phyloP scores from a whole-genome alignment of 1,140 invertebrate genomes.

The Pseudomyrmex concolor region DNA sequence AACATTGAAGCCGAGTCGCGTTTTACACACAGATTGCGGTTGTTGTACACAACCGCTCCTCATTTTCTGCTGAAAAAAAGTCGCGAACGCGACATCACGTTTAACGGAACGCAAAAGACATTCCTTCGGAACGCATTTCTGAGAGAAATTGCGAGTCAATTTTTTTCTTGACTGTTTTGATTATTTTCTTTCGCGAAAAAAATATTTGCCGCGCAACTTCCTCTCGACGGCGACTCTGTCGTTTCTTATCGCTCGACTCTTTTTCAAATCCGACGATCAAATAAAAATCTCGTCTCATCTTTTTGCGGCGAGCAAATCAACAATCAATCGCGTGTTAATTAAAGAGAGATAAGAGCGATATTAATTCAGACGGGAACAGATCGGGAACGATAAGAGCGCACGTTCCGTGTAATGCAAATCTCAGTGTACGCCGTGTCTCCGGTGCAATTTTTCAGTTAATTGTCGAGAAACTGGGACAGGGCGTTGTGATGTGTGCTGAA shows the following conservation, averaged over 20 bases:
- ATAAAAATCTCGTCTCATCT: too few relatives aligned
- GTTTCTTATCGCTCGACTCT: too few relatives aligned
- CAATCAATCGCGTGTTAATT: too few relatives aligned
- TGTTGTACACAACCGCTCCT: not conserved
- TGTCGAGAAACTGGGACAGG: conserved; percentile 37
- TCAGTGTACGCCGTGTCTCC: not conserved
- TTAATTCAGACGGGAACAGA: not conserved
- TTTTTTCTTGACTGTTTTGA: too few relatives aligned
- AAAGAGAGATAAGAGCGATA: too few relatives aligned
- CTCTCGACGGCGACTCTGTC: too few relatives aligned
- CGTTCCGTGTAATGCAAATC: not conserved
- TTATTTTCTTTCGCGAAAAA: too few relatives aligned
- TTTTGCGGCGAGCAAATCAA: too few relatives aligned
- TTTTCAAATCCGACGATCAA: too few relatives aligned
- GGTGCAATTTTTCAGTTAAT: conserved; percentile 19
- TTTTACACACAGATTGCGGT: not conserved
- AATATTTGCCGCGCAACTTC: too few relatives aligned
- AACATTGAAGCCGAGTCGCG: conserved; percentile 8
- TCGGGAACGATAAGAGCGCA: too few relatives aligned
- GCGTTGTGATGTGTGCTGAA: not conserved
- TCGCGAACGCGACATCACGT: not conserved
- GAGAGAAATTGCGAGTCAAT: too few relatives aligned
- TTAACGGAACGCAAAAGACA: not conserved
- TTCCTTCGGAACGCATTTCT: not conserved
- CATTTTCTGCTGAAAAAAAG: not conserved